Evolutionary conservation across 1,140 invertebrate genomes (phyloP), one percentile per base, ranked within the genome.

Genomic region (Papilio dardanus): DNA sequence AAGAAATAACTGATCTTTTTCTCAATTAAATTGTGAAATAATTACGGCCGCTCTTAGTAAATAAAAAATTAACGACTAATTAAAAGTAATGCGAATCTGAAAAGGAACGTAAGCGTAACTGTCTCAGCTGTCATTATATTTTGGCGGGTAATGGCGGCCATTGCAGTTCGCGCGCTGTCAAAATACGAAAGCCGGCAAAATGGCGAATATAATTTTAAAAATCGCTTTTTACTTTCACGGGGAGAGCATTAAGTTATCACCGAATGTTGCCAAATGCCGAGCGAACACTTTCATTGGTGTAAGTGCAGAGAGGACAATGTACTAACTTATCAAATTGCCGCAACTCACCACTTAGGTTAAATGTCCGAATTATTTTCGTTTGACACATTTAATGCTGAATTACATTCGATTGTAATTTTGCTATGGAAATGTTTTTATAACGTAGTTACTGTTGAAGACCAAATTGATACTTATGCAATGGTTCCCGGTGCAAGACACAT

Each of bases 31-130:
- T 46, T 6, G 42, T 46, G 16, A 46, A 46, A 46, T 46, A 46
- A 46, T 46, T 42, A 42, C 40, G 40, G 14, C 16, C 12, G 0
- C 40, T 42, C 12, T 42, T 16, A 16, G 12, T 10, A 42, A 2
- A 42, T 42, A 42, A 42, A 42, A 42, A 14, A 50, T 50, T 24
- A 54, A 54, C 24, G n/a, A 54, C 8, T 54, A 54, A 21, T 54
- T 54, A 21, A 21, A 54, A 21, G 19, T 10, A 21, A 54, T 12
- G 7, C 50, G 50, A 54, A 54, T 24, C 19, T 54, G 12, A 54
- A 54, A 54, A 54, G 50, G 50, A 54, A 54, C 50, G 50, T 54
- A 24, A 54, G 24, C 50, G 50, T 54, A 24, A 54, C 19, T 54
- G 50, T 54, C 50, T 19, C 50, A 24, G 50, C 50, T 54, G 50